Evolutionary conservation across 2,797 vertebrate species (phyloP), one percentile per base, ranked within the genome.

Genomic region (Acropternis orthonyx): DNA sequence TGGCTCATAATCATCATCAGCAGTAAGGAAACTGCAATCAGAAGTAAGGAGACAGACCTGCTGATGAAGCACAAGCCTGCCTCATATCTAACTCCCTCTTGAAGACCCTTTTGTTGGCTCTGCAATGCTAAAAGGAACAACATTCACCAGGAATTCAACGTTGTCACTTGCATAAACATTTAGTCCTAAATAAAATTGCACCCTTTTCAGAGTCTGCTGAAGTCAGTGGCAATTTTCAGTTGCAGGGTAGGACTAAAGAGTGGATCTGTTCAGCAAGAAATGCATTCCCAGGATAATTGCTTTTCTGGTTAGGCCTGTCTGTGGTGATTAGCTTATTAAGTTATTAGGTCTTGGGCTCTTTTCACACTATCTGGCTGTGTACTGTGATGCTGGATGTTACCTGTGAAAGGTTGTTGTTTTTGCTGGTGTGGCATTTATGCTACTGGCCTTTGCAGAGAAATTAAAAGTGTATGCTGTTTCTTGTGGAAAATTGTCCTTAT

Each of bases 31-130:
- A 85, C 77, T 74, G 71, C 67, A 93, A 14, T 93, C 81, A 83
- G 86, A 94, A 79, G 8, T 8, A 56, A 94, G 56, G 54, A 93
- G 94, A 93, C 78, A 61, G 88, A 95, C 89, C 49, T 94, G 91
- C 88, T 97, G 93, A 95, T 77, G 75, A 92, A 94, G 91, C 86
- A 92, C 83, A 93, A 96, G 67, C 68, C 56, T 93, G 46, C 27
- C 26, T 87, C 0, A 0, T 54, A 66, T 67, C 61, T 63, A 30
- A 88, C 80, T 90, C 63, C 59, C 63, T 76, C 44, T 68, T 1
- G 0, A 85, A 89, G 61, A 59, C 27, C 51, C 21, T 44, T 92
- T 83, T 89, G 49, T 85, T 89, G 77, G 67, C 86, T 89, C 52
- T 65, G 56, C 36, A 79, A 32, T 2, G 17, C 81, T 75, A 32